Evolutionary conservation across 2,113 vertebrate genomes (phyloP).

Genomic region (Sapayoa aenigma): DNA sequence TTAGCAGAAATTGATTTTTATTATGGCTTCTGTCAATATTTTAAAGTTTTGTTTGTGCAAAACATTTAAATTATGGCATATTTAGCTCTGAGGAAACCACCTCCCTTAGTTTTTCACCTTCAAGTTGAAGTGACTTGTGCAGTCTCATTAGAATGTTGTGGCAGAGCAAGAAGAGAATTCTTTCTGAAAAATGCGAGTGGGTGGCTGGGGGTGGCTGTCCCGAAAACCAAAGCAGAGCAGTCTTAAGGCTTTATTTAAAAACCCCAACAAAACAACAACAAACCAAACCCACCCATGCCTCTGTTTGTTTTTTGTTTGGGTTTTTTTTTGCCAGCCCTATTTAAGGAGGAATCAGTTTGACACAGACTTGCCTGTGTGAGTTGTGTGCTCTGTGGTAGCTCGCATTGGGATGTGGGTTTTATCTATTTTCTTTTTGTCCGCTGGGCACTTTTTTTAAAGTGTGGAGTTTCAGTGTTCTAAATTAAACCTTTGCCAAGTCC

Average conservation of each 20-base stretch:
- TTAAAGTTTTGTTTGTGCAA: background rate
- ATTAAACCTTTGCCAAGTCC: background rate
- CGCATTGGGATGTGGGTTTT: rapidly evolving
- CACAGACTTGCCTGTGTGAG: rapidly evolving
- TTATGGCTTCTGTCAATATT: background rate
- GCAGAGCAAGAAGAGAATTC: conserved; percentile 1
- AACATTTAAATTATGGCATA: background rate
- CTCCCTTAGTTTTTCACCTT: background rate
- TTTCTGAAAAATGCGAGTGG: conserved; percentile 18
- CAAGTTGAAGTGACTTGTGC: background rate
- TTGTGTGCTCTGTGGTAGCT: background rate
- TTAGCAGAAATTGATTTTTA: background rate
- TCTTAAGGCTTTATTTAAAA: background rate
- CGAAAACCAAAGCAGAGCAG: background rate
- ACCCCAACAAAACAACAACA: background rate
- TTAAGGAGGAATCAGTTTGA: background rate
- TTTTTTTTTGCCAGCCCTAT: background rate
- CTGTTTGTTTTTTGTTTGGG: too few species aligned
- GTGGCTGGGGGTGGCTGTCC: background rate
- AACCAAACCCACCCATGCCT: rapidly evolving
- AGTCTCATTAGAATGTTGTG: background rate
- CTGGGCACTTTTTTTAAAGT: background rate
- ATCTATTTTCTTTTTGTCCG: background rate
- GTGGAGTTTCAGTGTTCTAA: background rate
- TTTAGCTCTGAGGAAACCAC: background rate